Evolutionary conservation across 2,888 invertebrate genomes (phyloP), one percentile per base, ranked within the genome.

Genomic region (Cantharis lateralis): DNA sequence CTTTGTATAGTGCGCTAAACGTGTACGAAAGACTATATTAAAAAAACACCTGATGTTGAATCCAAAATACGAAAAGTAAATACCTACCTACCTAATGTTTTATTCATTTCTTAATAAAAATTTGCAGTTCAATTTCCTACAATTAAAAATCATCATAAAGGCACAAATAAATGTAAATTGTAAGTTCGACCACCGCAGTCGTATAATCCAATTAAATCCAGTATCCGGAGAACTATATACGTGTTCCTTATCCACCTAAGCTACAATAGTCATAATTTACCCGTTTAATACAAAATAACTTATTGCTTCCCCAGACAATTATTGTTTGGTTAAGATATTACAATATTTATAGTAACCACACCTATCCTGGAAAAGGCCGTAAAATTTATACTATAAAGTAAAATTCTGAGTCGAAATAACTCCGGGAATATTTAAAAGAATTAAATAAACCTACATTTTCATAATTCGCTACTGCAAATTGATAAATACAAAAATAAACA

Each of bases 151-250:
- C 11, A 9, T 13, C 9, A n/a, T 66, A 66, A 66, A 20, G 15
- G 2, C 9, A 72, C 62, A 70, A 77, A 77, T 77, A 71, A 64
- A 74, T 77, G 73, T 70, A 62, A 71, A 75, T 61, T 77, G 76
- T 71, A 26, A 71, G 63, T 74, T 69, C 68, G 74, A 72, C 68
- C 74, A 69, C 77, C 74, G 68, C 85, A 84, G 83, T 84, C 84
- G 82, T 86, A 86, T 87, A 87, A 87, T 87, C 87, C 86, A 87
- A 87, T 87, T 87, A 87, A 86, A 87, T 85, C 86, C 83, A 84
- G 84, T 83, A 86, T 82, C 86, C 77, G 75, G 86, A 85, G 86
- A 84, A 81, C 83, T 84, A 85, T 32, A 32, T 86, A 83, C 83
- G 84, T 84, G 86, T 84, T 85, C 85, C 85, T 85, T 87, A 86